phyloP scores from a whole-genome alignment of 2,797 vertebrate species.

The Thamnophis elegans region DNA sequence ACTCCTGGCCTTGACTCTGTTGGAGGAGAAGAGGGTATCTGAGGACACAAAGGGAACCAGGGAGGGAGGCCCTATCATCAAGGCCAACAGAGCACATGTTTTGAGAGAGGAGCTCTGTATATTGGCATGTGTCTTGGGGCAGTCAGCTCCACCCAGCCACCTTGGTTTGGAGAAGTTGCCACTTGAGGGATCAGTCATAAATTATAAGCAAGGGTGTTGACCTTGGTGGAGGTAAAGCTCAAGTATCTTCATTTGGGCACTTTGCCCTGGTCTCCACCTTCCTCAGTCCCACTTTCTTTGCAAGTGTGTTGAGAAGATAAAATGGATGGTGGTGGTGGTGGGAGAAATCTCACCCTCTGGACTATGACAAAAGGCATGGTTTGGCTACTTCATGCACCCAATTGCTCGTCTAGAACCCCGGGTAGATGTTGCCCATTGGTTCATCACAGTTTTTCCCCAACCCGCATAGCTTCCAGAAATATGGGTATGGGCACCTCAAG shows the following conservation, averaged over 20 bases:
- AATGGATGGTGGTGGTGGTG: not conserved
- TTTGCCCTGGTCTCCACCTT: not conserved
- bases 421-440: not conserved
- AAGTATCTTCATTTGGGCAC: not conserved
- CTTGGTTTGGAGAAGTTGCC: not conserved
- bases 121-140: not conserved
- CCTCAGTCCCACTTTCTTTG: not conserved
- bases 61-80: not conserved
- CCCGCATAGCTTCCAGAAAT: not conserved
- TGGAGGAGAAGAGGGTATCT: not conserved
- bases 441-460: not conserved
- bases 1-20: conserved; percentile 13
- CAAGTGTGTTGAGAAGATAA: not conserved
- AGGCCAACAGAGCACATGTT: not conserved
- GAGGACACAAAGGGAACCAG: not conserved
- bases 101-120: not conserved
- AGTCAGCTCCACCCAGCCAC: not conserved
- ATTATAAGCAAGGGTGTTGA: not conserved
- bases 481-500: not conserved
- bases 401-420: not conserved
- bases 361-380: not conserved
- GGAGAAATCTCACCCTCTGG: not conserved
- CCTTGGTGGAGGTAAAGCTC: not conserved
- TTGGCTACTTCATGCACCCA: not conserved
- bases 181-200: not conserved